These are phyloP conservation scores for Phrynocephalus versicolor DNA, from an alignment of 2,113 vertebrate species.

Conservation along the genomic window DNA sequence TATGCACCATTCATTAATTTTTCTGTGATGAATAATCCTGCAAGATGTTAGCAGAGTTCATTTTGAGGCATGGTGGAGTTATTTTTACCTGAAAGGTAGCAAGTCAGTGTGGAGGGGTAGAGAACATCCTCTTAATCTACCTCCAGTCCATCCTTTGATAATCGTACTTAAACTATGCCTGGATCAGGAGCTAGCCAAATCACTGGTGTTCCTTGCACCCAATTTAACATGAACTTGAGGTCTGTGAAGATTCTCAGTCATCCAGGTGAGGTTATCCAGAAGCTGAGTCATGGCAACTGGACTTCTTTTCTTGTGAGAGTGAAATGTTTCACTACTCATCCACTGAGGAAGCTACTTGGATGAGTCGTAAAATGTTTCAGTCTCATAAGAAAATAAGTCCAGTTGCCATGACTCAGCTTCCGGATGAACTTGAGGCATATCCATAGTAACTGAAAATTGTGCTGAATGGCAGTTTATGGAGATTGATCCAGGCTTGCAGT, in stretches of 20 bases:
- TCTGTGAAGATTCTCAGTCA: too few species aligned
- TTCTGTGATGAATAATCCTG: background rate
- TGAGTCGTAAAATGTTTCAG: too few species aligned
- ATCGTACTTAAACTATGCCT: background rate
- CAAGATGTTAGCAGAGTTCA: background rate
- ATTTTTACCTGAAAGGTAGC: background rate
- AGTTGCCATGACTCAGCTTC: too few species aligned
- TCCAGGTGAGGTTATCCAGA: too few species aligned
- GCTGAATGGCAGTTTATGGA: background rate
- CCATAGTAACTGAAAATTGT: background rate
- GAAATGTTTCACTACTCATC: too few species aligned
- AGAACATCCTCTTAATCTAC: background rate
- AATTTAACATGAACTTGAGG: background rate
- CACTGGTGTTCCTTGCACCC: background rate
- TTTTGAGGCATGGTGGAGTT: background rate
- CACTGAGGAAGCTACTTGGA: too few species aligned
- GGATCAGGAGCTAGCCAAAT: background rate
- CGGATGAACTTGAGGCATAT: background rate
- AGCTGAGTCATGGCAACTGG: too few species aligned
- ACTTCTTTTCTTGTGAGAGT: too few species aligned
- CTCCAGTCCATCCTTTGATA: background rate
- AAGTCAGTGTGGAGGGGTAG: background rate
- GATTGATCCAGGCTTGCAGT: background rate
- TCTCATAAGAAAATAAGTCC: too few species aligned
- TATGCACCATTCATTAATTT: background rate